Percentiles rank a stretch among this genome's conserved stretches.
Evolutionary conservation across 1,140 invertebrate species (phyloP).

Genomic region (Linepithema humile): DNA sequence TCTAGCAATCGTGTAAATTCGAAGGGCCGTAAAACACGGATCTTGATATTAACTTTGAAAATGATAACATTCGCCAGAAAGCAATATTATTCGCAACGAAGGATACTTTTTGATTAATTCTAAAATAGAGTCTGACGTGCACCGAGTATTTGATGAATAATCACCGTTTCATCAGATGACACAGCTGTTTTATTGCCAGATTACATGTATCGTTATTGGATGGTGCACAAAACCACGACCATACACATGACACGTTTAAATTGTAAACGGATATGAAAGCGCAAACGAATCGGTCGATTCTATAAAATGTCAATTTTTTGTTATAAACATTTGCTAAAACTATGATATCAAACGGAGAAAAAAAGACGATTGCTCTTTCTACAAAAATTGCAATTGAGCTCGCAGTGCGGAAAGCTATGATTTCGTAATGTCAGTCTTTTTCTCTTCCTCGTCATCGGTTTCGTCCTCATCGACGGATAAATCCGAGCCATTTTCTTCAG

Average conservation of each 20-base stretch:
- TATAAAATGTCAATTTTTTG: background rate
- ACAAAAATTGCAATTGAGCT: background rate
- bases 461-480: slow-evolving; percentile 64
- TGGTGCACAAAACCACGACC: slow-evolving; percentile 25
- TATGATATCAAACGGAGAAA: background rate
- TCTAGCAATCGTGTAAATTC: background rate
- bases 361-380: background rate
- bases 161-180: background rate
- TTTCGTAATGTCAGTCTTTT: slow-evolving; percentile 2
- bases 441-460: slow-evolving; percentile 47
- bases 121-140: background rate
- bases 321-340: background rate
- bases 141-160: background rate
- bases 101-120: background rate
- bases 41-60: background rate
- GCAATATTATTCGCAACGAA: background rate
- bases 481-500: slow-evolving; percentile 46
- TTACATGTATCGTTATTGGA: background rate
- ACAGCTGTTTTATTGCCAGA: background rate
- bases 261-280: background rate
- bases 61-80: background rate
- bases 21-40: background rate
- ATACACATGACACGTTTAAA: background rate
- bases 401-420: background rate
- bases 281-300: background rate